Percentiles rank a stretch among this genome's conserved stretches.
phyloP scores from a whole-genome alignment of 2,888 invertebrate genomes.

The Nomada ruficornis region DNA sequence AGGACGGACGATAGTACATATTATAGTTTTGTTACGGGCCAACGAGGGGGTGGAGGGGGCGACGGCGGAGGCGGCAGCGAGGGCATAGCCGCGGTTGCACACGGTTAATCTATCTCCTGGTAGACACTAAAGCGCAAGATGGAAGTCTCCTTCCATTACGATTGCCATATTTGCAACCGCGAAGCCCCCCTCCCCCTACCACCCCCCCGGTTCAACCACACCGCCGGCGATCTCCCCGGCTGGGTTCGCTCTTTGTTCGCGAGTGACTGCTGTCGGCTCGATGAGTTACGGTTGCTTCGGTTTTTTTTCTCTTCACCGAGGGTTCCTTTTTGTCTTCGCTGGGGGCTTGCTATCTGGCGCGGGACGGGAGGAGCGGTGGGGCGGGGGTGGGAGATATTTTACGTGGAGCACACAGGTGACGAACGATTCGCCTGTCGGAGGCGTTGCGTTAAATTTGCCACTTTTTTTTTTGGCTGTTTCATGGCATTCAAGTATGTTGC shows the following conservation, averaged over 20 bases:
- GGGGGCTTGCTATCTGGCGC: neutral
- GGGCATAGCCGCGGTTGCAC: slow-evolving; percentile 72
- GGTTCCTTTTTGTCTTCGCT: slow-evolving; percentile 41
- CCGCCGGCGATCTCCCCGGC: slow-evolving; percentile 56
- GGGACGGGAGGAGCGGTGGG: neutral
- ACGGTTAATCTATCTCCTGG: slow-evolving; percentile 77
- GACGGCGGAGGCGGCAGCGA: slow-evolving; percentile 67
- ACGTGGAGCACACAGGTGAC: too few relatives aligned
- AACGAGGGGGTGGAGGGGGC: slow-evolving; percentile 54
- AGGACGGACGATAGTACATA: slow-evolving; percentile 69
- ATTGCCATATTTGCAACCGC: slow-evolving; percentile 74
- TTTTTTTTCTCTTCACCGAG: neutral
- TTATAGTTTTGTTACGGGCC: slow-evolving; percentile 65
- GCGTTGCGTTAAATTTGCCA: too few relatives aligned
- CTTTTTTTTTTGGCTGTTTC: too few relatives aligned
- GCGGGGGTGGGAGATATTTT: neutral
- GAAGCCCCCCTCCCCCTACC: slow-evolving; percentile 16
- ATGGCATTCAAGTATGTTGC: too few relatives aligned
- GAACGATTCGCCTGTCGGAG: too few relatives aligned
- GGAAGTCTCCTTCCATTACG: slow-evolving; percentile 77
- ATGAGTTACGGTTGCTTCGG: slow-evolving; percentile 35
- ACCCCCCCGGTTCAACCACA: slow-evolving; percentile 38
- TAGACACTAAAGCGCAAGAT: slow-evolving; percentile 79
- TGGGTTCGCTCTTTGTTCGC: slow-evolving; percentile 46
- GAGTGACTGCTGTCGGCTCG: slow-evolving; percentile 53